Evolutionary conservation across 2,113 vertebrate genomes (phyloP), one percentile per base, ranked within the genome.

Genomic region (Turnix velox): DNA sequence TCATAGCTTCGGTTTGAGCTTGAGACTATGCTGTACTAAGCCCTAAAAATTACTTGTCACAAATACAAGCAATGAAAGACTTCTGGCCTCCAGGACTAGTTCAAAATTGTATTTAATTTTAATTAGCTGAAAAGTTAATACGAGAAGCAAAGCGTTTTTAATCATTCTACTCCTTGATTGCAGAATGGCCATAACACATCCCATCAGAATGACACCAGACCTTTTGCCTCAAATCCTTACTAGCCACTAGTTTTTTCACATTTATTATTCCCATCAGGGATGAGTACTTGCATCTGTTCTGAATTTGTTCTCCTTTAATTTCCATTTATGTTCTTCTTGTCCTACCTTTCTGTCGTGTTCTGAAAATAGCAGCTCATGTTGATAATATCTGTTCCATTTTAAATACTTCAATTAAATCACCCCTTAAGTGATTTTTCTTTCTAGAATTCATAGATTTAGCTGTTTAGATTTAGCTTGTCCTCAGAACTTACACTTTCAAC

Each of bases 391-490:
- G 39, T 92, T 90, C 77, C 75, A 87, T 95, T 93, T 96, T 92
- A 96, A 97, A 97, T 93, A 88, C 91, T 96, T 97, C 71, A 96
- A 96, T 94, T 97, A 90, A 96, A 96, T 95, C 93, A 95, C 69
- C 91, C 92, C 65, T 96, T 95, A 92, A 91, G 88, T 86, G 67
- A 84, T 94, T 95, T 95, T 94, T 93, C 92, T 94, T 94, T 82
- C 75, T 90, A 86, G 61, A 94, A 48, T 88, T 94, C 89, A 76
- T 42, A 90, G 76, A 95, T 95, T 84, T 79, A 92, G 91, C 81
- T 92, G 73, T 93, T 94, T 81, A 74, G 27, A 91, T 94, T 93
- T 81, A 74, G 27, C 92, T 94, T 93, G 87, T 95, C 93, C 87
- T 96, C 85, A 87, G 71, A 96, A 57, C 82, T 92, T 85, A 69